These are phyloP conservation scores for Rapana venosa DNA, from an alignment of 2,888 invertebrate species.

Conservation along the genomic window DNA sequence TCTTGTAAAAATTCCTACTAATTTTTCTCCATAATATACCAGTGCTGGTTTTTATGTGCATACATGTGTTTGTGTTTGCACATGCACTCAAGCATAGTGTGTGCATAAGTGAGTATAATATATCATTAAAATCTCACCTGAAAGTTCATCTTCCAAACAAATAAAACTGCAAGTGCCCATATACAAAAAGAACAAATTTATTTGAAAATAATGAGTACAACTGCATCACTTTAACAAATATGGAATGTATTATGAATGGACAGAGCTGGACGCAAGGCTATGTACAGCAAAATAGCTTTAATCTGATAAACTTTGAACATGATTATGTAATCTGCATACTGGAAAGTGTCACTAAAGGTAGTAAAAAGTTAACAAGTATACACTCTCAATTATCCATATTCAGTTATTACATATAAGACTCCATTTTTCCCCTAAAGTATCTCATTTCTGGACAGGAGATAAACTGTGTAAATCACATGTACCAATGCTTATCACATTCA, in stretches of 20 bases:
- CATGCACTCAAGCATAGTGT: not conserved
- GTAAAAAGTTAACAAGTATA: not conserved
- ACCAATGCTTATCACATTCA: no score
- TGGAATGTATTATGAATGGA: slow-evolving; percentile 28
- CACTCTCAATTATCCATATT: no score
- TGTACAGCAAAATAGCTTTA: slow-evolving; percentile 1
- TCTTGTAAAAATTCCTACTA: no score
- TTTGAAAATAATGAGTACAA: slow-evolving; percentile 19
- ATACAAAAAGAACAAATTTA: slow-evolving; percentile 11
- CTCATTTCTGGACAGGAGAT: no score
- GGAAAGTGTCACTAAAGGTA: not conserved
- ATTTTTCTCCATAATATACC: no score
- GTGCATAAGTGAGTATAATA: not conserved
- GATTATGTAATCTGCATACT: not conserved
- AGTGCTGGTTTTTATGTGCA: not conserved
- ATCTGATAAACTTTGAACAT: not conserved
- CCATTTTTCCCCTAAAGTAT: no score
- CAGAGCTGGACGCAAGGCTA: not conserved
- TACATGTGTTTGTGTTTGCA: not conserved
- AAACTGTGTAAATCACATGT: no score
- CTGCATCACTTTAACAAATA: not conserved
- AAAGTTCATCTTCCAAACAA: not conserved
- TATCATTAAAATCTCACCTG: not conserved
- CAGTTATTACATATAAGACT: no score
- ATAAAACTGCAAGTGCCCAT: not conserved